Evolutionary conservation across 1,140 invertebrate genomes (phyloP), one percentile per base, ranked within the genome.

Genomic region (Theocolax elegans): DNA sequence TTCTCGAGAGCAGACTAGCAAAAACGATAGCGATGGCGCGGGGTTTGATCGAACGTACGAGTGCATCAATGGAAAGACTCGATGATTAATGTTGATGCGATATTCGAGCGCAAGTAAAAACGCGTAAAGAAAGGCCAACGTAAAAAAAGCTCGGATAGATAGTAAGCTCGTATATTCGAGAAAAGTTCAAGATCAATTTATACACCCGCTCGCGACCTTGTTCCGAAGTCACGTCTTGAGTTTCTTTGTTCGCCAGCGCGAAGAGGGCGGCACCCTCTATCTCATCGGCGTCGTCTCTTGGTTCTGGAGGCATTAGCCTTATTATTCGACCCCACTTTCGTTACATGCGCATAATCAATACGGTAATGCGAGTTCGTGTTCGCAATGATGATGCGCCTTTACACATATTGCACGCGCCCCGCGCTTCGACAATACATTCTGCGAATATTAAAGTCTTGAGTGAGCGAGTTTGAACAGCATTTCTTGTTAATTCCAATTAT

Each of bases 291-390:
- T 17, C 42, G 51, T 1, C 69, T 72, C 49, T 48, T 12, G 60
- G 51, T 27, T 10, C 53, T 59, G 68, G 71, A 75, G 54, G 74
- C 75, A 76, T 77, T 77, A 77, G 76, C 73, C 74, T 77, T 78
- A 77, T 79, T 79, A 75, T 71, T 72, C 72, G 74, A 76, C 74
- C 77, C 75, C 73, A 74, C 72, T 76, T 78, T 73, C 69, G 60
- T 76, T 64, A 65, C 10, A 2, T 72, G 72, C 74, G 62, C 76
- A 74, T 74, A 75, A 80, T 79, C 77, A 76, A 78, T 78, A 75
- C 72, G 66, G 65, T 64, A 72, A 66, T 76, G 72, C 71, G 72
- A 67, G 66, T 59, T 63, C 71, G 66, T 73, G 62, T 29, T 53
- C 15, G 62, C 46, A 65, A 65, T 65, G 49, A 38, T 44, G 49